Base-by-base conservation (phyloP, 2,888 invertebrate species). In the Ochropleura plecta region DNA sequence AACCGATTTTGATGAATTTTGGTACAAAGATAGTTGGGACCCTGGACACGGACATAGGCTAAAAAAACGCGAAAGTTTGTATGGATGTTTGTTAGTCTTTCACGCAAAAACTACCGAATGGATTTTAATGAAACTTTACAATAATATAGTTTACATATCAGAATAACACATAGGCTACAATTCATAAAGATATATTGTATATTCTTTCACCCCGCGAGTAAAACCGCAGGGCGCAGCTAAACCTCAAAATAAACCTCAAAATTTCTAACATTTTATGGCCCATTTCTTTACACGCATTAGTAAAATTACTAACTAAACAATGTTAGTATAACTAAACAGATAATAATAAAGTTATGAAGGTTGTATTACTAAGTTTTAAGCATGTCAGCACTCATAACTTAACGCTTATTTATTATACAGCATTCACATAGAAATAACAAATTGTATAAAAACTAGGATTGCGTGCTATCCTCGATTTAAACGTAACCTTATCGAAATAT, bases 391-490 rank as follows among this genome's bases (percentile, higher is more conserved):
- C 65, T 77, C 80, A 86, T 81, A 85, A 85, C 71, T 87, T 78
- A 75, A 73, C 65, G 76, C 78, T 86, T 87, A 86, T 87, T 88
- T 86, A 88, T 84, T 76, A 76, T 71, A 84, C 77, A 86, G 70
- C 78, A 66, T 78, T 83, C 80, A 75, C 86, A 86, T 89, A 90
- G 85, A 88, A 88, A 89, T 88, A 90, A 92, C 92, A 91, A 92
- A 92, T 92, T 92, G 88, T 88, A 78, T 84, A 81, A 88, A 90
- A 90, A 86, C 78, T 87, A 78, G 83, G 83, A 76, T 93, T 87
- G 93, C 93, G 93, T 93, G 93, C 80, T 89, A 85, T 84, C 78
- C 86, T 83, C 90, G 78, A 89, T 92, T 93, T 90, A 90, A 90
- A 88, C 85, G 87, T 68, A 90, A 89, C 88, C 83, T 88, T 89